These are phyloP conservation scores for Drosophila ironensis DNA, from an alignment of 1,140 invertebrate species.

Conservation along the genomic window DNA sequence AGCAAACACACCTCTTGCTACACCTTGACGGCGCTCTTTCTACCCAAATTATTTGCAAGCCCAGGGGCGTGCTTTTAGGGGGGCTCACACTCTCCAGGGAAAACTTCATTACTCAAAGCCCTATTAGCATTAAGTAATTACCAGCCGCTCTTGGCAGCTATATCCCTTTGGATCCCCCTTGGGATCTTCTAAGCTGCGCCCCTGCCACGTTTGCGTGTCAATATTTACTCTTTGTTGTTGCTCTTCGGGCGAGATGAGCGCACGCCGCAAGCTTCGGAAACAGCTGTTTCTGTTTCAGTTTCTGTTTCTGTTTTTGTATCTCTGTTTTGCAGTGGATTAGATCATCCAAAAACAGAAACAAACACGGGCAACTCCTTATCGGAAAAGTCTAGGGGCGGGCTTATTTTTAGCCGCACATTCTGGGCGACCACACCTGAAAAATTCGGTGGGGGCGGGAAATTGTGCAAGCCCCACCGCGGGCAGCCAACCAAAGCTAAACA, in stretches of 20 bases:
- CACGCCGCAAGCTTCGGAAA: slow-evolving; percentile 20
- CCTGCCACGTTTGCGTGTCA: slow-evolving; percentile 22
- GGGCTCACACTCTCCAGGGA: background rate
- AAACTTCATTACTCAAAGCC: background rate
- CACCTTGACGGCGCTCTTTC: slow-evolving; percentile 10
- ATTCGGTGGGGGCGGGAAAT: slow-evolving; percentile 30
- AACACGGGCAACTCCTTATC: slow-evolving; percentile 1
- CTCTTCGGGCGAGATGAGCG: no score
- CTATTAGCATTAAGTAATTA: no score
- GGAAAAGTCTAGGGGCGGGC: slow-evolving; percentile 35
- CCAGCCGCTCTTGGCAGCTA: no score
- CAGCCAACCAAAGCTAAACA: slow-evolving; percentile 44
- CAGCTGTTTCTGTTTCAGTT: slow-evolving; percentile 25
- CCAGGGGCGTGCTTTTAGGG: background rate
- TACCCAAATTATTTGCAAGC: slow-evolving; percentile 15
- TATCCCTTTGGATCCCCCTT: no score
- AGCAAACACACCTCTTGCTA: slow-evolving; percentile 57
- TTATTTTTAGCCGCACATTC: slow-evolving; percentile 68
- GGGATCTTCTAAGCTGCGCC: background rate
- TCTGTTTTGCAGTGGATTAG: background rate
- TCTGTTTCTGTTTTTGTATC: background rate
- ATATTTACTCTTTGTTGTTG: slow-evolving; percentile 48
- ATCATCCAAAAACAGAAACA: slow-evolving; percentile 13
- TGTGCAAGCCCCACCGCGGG: slow-evolving; percentile 42
- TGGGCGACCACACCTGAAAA: slow-evolving; percentile 23